Evolutionary conservation across 2,888 invertebrate species (phyloP), one percentile per base, ranked within the genome.

Genomic region (Tetranychus truncatus): DNA sequence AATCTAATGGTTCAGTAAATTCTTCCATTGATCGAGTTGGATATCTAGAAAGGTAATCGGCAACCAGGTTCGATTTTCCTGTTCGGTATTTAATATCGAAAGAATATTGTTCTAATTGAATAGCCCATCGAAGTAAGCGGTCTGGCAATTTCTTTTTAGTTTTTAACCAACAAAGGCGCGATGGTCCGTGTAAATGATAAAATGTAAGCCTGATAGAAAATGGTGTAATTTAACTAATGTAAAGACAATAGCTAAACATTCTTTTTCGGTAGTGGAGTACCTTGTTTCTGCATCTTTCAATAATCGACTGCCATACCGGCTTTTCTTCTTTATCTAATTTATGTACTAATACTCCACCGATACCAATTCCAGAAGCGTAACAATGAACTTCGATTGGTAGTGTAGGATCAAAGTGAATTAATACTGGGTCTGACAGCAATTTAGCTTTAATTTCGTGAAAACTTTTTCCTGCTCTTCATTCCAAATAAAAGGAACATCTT

Each of bases 191-290:
- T 18, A 18, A 18, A 65, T n/a, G 3, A 4, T 65, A 3, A 65
- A 65, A 18, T 65, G 3, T 65, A n/a, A 21, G 66, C 66, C 66
- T 18, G 15, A 65, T 15, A 3, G 1, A 65, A 18, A 65, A 0
- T 65, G 66, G 4, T 65, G 66, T 15, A 65, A 65, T 18, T 65
- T 18, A 18, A 2, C 66, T 65, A 80, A 44, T 21, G 77, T 76
- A 45, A 75, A 72, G 1, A 78, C 72, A 6, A 80, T 74, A 0
- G 77, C 78, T 15, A 80, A 74, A 1, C 74, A 71, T 71, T 80
- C 79, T 55, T 77, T 74, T 71, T 80, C 76, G 44, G 77, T 75
- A 34, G 77, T 74, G 6, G 78, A 78, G 69, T 80, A 79, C 44
- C 77, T 78, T 72, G n/a, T 66, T 72, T 80, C 78, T 74, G 77